Evolutionary conservation across 2,113 vertebrate genomes (phyloP), one percentile per base, ranked within the genome.

Genomic region (Laticauda laticaudata): DNA sequence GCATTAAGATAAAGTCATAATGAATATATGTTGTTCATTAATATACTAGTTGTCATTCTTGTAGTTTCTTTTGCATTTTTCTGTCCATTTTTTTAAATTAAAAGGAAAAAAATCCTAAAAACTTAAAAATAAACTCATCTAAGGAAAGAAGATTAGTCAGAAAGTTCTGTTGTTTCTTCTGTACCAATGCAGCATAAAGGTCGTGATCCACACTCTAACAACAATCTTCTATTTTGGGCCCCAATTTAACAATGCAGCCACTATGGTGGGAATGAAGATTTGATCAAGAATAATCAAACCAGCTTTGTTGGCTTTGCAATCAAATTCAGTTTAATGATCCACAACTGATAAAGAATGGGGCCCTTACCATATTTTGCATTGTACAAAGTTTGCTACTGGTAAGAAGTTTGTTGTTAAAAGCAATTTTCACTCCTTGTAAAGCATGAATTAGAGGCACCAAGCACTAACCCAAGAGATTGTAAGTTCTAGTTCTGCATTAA

Each of bases 1-100:
- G 94, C 93, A 93, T 95, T 95, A 85, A 75, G 59, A 39, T n/a
- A 3, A 85, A 56, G 24, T 5, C 29, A 11, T 54, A n/a, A 1
- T 1, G 6, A 54, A 64, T n/a, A 55, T 54, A 81, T 54, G 21
- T 48, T n/a, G 24, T 3, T 81, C 48, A 54, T 53, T 48, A 8
- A 57, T 59, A 14, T 24, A 57, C 24, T 26, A 51, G 5, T 14
- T 87, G 8, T 43, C 81, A 4, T 48, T 23, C 23, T 86, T 45
- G 20, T 3, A 15, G 20, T 59, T 59, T 24, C 29, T 57, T 89
- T 89, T 57, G 8, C 55, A 89, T 2, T 24, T 45, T 59, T 43
- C 88, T 54, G 87, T 34, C n/a, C 64, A 57, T 56, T 89, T 34
- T 21, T 11, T 11, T 88, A 20, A 24, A 4, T 20, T 56, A 34